Evolutionary conservation across 2,888 invertebrate species (phyloP), one percentile per base, ranked within the genome.

Genomic region (Neelides folsomi): DNA sequence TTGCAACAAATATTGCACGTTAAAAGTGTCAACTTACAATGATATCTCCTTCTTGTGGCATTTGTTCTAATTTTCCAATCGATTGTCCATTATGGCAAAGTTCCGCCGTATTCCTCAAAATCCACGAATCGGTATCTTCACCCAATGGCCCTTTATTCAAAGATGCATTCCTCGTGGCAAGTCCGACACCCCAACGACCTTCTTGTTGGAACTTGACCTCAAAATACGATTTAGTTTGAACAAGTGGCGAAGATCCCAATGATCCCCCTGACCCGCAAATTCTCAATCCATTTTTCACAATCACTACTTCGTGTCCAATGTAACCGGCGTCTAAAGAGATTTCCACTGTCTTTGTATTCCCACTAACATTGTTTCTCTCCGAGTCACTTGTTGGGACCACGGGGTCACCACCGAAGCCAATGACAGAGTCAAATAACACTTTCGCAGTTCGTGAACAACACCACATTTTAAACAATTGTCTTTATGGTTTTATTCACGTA

Each of bases 171-270:
- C 85, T 77, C 0, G 92, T 88, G 9, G 93, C 94, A 54, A 98
- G 72, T 2, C 98, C 98, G 12, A 97, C 79, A 1, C 90, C 92
- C 97, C 97, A 98, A 36, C 83, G 79, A 19, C 77, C 77, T 73
- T 86, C 83, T 69, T 97, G 95, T 71, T 97, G 95, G 51, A 98
- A 75, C 74, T 97, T 97, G 6, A 95, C 86, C 76, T 98, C 97
- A 71, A 95, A 98, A 71, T 95, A 98, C 2, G 94, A 86, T 73
- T 98, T 98, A 67, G 93, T 92, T 72, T 98, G 94, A 10, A 88
- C 86, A 45, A 98, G 76, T 0, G 97, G 95, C 7, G 90, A 90
- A 68, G 87, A 94, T 10, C 90, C 89, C 44, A 97, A 73, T 0
- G 90, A 92, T 54, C 87, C 95, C 16, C 98, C 98, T 0, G 88